These are phyloP conservation scores for Diprion similis DNA, from an alignment of 1,140 invertebrate species.

Conservation along the genomic window DNA sequence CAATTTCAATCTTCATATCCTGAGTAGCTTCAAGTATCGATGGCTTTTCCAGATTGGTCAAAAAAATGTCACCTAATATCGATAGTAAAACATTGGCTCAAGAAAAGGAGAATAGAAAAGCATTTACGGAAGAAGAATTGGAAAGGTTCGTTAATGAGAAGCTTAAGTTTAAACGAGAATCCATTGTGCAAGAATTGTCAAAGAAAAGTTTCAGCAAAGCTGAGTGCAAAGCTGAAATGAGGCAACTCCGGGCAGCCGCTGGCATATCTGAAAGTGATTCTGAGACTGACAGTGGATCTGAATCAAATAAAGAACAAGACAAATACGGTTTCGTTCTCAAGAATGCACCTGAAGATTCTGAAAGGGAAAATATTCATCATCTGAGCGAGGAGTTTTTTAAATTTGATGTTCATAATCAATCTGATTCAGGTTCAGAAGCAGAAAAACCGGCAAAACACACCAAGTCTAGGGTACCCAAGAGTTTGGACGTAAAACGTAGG, in stretches of 20 bases:
- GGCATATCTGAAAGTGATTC: constrained; percentile 16
- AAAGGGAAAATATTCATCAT: constrained; percentile 8
- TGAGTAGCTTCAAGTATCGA: not conserved
- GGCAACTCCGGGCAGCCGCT: not conserved
- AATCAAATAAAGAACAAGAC: constrained; percentile 10
- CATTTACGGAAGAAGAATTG: not conserved
- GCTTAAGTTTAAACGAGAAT: constrained; percentile 6
- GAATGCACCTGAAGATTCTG: not conserved
- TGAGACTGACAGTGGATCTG: constrained; percentile 14
- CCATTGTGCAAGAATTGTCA: not conserved
- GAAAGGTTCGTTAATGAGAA: constrained; percentile 15
- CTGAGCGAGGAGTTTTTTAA: constrained; percentile 17
- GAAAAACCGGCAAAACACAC: constrained; percentile 13
- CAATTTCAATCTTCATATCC: not conserved
- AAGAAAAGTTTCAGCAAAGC: not conserved
- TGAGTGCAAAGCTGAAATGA: constrained; percentile 10
- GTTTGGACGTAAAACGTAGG: not conserved
- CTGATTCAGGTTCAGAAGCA: constrained; percentile 22
- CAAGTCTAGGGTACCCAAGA: not conserved
- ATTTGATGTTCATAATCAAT: constrained; percentile 17
- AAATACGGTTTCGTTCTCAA: constrained; percentile 6
- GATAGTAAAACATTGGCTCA: not conserved
- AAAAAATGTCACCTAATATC: not conserved
- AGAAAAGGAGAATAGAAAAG: constrained; percentile 8
- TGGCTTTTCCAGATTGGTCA: not conserved